Evolutionary conservation across 2,888 invertebrate species (phyloP).

Genomic region (Cosmia trapezina): DNA sequence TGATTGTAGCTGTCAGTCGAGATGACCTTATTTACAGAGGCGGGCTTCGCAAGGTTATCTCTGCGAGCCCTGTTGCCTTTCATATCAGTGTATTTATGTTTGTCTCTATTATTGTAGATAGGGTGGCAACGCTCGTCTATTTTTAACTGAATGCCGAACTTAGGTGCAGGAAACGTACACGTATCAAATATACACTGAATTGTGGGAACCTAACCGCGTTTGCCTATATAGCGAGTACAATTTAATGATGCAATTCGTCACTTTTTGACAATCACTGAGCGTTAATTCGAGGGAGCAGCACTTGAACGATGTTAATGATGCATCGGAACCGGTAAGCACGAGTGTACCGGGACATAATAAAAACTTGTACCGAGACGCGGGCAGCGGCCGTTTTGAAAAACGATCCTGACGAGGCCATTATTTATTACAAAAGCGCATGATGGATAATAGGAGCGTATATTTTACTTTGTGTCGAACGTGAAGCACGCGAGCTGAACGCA

Average conservation of each 20-base stretch:
- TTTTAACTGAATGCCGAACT: slow-evolving; percentile 44
- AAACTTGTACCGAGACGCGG: slow-evolving; percentile 76
- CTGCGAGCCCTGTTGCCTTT: slow-evolving; percentile 73
- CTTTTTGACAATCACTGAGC: slow-evolving; percentile 77
- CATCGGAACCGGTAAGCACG: slow-evolving; percentile 79
- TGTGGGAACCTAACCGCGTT: slow-evolving; percentile 17
- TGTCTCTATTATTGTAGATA: slow-evolving; percentile 54
- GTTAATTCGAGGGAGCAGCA: slow-evolving; percentile 74
- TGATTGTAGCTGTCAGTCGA: slow-evolving; percentile 67
- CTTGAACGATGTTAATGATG: slow-evolving; percentile 80
- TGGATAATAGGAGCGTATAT: slow-evolving; percentile 81
- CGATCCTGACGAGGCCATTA: slow-evolving; percentile 79
- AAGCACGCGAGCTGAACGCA: slow-evolving; percentile 74
- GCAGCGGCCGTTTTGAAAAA: slow-evolving; percentile 78
- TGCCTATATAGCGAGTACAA: slow-evolving; percentile 44
- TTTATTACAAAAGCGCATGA: slow-evolving; percentile 84
- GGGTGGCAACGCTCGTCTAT: slow-evolving; percentile 3
- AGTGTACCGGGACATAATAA: slow-evolving; percentile 73
- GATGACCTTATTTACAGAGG: slow-evolving; percentile 81
- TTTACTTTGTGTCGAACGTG: slow-evolving; percentile 77
- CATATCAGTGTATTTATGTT: slow-evolving; percentile 70
- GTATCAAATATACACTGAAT: slow-evolving; percentile 2
- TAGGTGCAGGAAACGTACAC: background rate
- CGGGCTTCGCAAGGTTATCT: slow-evolving; percentile 82
- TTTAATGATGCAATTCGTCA: slow-evolving; percentile 76